These are phyloP conservation scores for Cantharis rustica DNA, from an alignment of 2,888 invertebrate species.

Conservation along the genomic window DNA sequence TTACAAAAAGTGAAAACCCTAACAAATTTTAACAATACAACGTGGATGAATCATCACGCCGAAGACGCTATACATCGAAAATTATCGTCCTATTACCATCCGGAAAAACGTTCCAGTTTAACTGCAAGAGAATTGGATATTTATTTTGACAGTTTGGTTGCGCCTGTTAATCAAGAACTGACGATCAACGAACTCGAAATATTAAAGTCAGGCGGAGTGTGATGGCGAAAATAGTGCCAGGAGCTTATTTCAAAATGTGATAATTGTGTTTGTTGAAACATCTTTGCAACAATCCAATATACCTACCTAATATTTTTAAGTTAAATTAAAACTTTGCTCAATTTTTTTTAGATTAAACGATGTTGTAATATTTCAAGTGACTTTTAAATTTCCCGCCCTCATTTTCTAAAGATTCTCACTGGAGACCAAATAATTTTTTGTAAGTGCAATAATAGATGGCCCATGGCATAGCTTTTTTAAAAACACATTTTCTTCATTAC, in stretches of 20 bases:
- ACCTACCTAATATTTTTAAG: neutral
- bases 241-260: neutral
- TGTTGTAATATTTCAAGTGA: too few relatives aligned
- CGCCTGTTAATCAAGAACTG: conserved; percentile 36
- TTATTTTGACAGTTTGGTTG: conserved; percentile 42
- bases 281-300: neutral
- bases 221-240: neutral
- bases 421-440: too few relatives aligned
- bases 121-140: conserved; percentile 50
- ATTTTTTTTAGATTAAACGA: neutral
- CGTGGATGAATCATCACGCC: conserved; percentile 48
- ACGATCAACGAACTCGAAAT: conserved; percentile 2
- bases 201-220: conserved; percentile 7
- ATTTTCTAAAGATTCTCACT: too few relatives aligned
- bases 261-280: neutral
- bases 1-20: conserved; percentile 31
- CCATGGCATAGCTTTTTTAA: too few relatives aligned
- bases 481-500: too few relatives aligned
- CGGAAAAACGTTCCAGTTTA: conserved; percentile 42
- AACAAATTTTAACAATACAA: conserved; percentile 18
- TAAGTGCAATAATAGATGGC: too few relatives aligned
- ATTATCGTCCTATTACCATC: conserved; percentile 43
- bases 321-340: neutral
- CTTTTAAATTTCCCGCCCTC: too few relatives aligned
- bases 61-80: conserved; percentile 47